Evolutionary conservation across 2,888 invertebrate species (phyloP), one percentile per base, ranked within the genome.

Genomic region (Tubulanus polymorphus): DNA sequence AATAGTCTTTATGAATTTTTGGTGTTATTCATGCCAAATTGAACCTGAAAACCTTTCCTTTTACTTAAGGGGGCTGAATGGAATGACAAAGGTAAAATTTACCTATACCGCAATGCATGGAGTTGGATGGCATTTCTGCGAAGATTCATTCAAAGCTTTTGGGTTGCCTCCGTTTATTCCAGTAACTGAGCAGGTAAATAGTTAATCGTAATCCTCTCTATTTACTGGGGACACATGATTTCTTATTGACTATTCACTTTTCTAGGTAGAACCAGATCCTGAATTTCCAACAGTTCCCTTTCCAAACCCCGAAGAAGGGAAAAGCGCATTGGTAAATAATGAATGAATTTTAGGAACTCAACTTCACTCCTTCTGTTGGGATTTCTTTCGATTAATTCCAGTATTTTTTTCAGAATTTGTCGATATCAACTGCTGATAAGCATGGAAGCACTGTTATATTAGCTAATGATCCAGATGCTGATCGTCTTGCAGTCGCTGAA

Each of bases 81-180:
- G 57, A 10, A 57, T 61, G 12, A 70, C 76, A 0, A 76, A 81
- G 0, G 73, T 90, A 0, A 84, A 84, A 51, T 86, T 92, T 61
- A 89, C 91, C 0, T 97, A 96, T 75, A 94, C 95, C 12, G 91
- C 97, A 0, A 93, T 99, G 91, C 99, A 99, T 76, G 99, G 99
- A 3, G 96, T 99, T 3, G 96, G 96, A 0, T 88, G 89, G 73
- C 80, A 85, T 1, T 93, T 85, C 71, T 84, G 95, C 57, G 78
- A 84, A 54, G 82, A 85, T 64, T 89, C 91, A 1, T 90, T 96
- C 71, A 81, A 87, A 61, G 79, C 81, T 10, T 87, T 89, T 50
- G 86, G 87, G 62, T 86, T 96, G 54, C 70, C 70, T 23, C 65
- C 70, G 2, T 64, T 71, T 48, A 74, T 80, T 51, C 81, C 83